phyloP scores from a whole-genome alignment of 2,888 invertebrate genomes.

The Copidosoma aretas region DNA sequence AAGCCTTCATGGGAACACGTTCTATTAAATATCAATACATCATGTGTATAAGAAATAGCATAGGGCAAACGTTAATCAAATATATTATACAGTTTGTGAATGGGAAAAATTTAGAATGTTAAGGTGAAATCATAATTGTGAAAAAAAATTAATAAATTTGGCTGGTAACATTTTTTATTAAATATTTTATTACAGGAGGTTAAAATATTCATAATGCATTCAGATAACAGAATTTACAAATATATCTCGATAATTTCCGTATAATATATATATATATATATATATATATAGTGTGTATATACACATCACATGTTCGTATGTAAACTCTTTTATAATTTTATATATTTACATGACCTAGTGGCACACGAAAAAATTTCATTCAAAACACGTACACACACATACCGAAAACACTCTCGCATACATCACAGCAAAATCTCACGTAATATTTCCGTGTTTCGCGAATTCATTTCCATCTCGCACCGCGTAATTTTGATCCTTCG shows the following conservation, averaged over 20 bases:
- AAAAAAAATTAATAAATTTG: slow-evolving; percentile 41
- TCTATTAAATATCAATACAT: no score
- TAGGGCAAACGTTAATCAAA: no score
- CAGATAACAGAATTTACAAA: slow-evolving; percentile 62
- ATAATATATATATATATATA: slow-evolving; percentile 42
- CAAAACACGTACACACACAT: slow-evolving; percentile 15
- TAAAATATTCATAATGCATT: slow-evolving; percentile 61
- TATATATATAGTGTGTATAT: slow-evolving; percentile 53
- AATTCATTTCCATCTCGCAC: not conserved
- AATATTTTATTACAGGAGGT: slow-evolving; percentile 62
- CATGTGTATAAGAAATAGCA: no score
- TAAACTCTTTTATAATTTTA: slow-evolving; percentile 52
- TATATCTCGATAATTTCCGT: slow-evolving; percentile 54
- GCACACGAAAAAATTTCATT: slow-evolving; percentile 47
- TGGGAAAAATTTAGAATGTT: no score
- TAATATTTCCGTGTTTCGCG: no score
- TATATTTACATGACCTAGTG: slow-evolving; percentile 57
- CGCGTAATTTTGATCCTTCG: slow-evolving; percentile 4
- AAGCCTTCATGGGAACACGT: no score
- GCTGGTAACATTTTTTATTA: slow-evolving; percentile 61
- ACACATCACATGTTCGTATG: slow-evolving; percentile 56
- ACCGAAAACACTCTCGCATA: slow-evolving; percentile 6
- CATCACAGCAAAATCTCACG: slow-evolving; percentile 1
- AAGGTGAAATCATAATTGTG: not conserved
- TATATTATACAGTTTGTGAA: no score